Conservation (phyloP, 2,113 vertebrate genomes). For the Cyprinodon brontotheroides region DNA sequence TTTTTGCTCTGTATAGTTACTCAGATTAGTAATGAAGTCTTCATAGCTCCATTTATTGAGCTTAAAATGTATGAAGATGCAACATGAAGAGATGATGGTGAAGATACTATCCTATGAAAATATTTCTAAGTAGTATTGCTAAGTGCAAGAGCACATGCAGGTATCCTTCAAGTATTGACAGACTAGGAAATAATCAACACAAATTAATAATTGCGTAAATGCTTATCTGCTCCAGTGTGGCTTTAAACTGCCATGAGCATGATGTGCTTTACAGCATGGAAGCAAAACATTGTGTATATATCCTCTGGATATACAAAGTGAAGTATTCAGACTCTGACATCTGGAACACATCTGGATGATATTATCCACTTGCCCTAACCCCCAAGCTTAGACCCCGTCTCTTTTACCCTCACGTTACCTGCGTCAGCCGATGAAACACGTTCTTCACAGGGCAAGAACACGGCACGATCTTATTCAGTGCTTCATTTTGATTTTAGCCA, state of each 20-base stretch:
- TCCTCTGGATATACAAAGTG: constrained; percentile 59
- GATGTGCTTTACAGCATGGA: constrained; percentile 28
- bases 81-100: neutral
- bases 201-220: constrained; percentile 2
- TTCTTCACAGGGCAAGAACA: constrained; percentile 21
- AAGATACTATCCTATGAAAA: constrained; percentile 22
- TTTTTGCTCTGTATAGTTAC: constrained; percentile 46
- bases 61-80: constrained; percentile 27
- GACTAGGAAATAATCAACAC: constrained; percentile 1
- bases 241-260: constrained; percentile 17
- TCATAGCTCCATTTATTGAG: constrained; percentile 62
- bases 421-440: constrained; percentile 37
- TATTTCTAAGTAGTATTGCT: constrained; percentile 1
- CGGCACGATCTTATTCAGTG: constrained; percentile 31
- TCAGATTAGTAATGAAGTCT: constrained; percentile 59
- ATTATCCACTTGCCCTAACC: constrained; percentile 70
- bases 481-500: constrained; percentile 19
- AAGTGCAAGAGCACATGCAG: constrained; percentile 16
- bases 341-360: constrained; percentile 70
- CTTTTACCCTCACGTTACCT: constrained; percentile 65
- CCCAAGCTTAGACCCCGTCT: constrained; percentile 52
- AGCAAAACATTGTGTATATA: constrained; percentile 42
- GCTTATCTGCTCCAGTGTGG: constrained; percentile 1
- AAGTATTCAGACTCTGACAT: constrained; percentile 45
- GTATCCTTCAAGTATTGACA: constrained; percentile 7